phyloP scores from a whole-genome alignment of 2,888 invertebrate species.

The Thumatha senex region DNA sequence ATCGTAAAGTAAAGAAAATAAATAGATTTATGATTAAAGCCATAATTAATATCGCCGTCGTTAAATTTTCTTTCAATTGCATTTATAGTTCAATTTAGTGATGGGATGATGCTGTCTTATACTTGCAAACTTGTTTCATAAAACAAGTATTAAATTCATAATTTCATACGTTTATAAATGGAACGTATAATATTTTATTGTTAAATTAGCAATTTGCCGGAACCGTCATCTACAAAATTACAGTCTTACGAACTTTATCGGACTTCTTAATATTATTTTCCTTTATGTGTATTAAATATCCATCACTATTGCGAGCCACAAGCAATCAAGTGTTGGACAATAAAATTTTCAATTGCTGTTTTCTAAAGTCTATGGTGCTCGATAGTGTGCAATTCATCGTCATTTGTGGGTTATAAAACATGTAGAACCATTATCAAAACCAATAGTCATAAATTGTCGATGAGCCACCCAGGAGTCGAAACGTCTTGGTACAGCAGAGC shows the following conservation, averaged over 20 bases:
- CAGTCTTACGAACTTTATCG: background rate
- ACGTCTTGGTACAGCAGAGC: slow-evolving; percentile 30
- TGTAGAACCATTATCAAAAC: slow-evolving; percentile 51
- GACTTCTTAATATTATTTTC: background rate
- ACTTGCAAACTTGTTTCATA: background rate
- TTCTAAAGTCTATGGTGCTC: slow-evolving; percentile 29
- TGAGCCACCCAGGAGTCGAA: slow-evolving; percentile 61
- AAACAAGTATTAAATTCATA: background rate
- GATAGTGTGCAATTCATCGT: slow-evolving; percentile 36
- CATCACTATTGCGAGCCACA: slow-evolving; percentile 23
- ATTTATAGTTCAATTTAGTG: slow-evolving; percentile 4
- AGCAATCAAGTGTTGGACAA: slow-evolving; percentile 30
- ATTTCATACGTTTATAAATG: background rate
- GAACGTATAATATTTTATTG: slow-evolving; percentile 2
- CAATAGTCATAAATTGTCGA: slow-evolving; percentile 66
- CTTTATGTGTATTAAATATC: background rate
- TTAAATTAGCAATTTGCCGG: background rate
- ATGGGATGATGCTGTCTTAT: background rate
- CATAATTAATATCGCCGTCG: slow-evolving; percentile 21
- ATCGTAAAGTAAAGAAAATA: slow-evolving; percentile 20
- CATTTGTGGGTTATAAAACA: slow-evolving; percentile 45
- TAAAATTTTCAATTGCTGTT: slow-evolving; percentile 47
- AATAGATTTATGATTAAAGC: slow-evolving; percentile 25
- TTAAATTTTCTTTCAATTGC: slow-evolving; percentile 21
- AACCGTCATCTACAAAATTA: slow-evolving; percentile 1